Conservation (phyloP, 2,113 vertebrate genomes). For the Heterotilapia buettikoferi region DNA sequence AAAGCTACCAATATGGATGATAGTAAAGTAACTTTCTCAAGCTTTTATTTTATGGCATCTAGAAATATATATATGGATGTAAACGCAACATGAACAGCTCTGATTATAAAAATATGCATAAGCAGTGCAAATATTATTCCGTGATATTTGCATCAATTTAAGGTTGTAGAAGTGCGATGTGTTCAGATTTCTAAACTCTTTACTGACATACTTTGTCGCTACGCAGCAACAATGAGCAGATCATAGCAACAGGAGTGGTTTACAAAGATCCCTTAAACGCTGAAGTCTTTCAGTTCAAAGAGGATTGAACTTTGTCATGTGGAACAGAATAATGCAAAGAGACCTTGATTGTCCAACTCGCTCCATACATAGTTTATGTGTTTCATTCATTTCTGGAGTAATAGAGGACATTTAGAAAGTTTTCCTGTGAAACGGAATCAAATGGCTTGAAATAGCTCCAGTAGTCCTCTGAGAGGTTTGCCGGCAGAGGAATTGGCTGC, state of each 20-base stretch:
- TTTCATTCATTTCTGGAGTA: conserved; percentile 42
- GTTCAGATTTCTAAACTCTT: too few relatives aligned
- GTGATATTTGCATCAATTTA: background rate
- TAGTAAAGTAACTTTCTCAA: background rate
- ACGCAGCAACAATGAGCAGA: background rate
- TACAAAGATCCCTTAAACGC: background rate
- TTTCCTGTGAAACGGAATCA: conserved; percentile 54
- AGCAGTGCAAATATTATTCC: background rate
- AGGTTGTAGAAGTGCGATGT: background rate
- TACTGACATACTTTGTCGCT: background rate
- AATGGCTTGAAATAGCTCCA: conserved; percentile 59
- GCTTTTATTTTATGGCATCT: background rate
- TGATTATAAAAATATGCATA: conserved; percentile 10
- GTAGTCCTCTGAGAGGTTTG: conserved; percentile 49
- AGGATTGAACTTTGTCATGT: background rate
- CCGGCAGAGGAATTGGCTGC: conserved; percentile 46
- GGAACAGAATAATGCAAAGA: conserved; percentile 7
- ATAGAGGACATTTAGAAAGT: conserved; percentile 33
- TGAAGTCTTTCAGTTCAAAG: background rate
- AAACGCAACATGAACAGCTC: background rate
- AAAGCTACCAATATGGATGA: conserved; percentile 51
- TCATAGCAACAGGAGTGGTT: background rate
- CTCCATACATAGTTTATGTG: conserved; percentile 18
- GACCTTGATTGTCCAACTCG: conserved; percentile 8
- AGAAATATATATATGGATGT: background rate